Conservation (phyloP, 2,797 vertebrate genomes). For the Ctenopoma multispine region DNA sequence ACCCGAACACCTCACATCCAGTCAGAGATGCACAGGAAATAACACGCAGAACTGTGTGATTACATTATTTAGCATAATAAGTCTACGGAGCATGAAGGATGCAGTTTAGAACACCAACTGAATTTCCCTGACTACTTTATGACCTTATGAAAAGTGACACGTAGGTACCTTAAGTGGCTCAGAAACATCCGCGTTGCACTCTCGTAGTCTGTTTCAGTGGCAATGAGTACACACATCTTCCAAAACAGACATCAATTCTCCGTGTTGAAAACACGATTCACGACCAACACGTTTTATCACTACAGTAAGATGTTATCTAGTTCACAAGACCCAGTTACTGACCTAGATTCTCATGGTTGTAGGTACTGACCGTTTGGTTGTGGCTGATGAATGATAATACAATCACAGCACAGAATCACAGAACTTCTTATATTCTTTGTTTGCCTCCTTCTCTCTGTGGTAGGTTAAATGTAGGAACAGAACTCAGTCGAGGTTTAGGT, state of each 20-base stretch:
- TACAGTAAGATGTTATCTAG: background rate
- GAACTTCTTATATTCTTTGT: background rate
- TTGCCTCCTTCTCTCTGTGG: background rate
- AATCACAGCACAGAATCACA: no score
- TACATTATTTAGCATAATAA: no score
- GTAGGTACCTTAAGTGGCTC: no score
- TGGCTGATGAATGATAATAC: slow-evolving; percentile 18
- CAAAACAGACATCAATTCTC: background rate
- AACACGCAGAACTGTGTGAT: no score
- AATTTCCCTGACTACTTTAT: no score
- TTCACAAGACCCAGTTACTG: slow-evolving; percentile 28
- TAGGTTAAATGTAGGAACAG: background rate
- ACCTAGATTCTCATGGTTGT: slow-evolving; percentile 35
- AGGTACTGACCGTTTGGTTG: slow-evolving; percentile 8
- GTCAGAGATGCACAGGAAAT: no score
- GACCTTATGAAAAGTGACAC: no score
- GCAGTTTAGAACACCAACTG: no score
- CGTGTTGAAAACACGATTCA: background rate
- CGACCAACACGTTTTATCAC: background rate
- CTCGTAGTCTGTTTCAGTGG: background rate
- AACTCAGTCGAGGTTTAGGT: slow-evolving; percentile 5
- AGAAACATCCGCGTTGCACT: background rate
- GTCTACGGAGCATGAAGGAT: no score
- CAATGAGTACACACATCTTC: background rate
- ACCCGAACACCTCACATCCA: no score